Conservation (phyloP, 2,797 vertebrate species). For the Petrocephalus sullivani region DNA sequence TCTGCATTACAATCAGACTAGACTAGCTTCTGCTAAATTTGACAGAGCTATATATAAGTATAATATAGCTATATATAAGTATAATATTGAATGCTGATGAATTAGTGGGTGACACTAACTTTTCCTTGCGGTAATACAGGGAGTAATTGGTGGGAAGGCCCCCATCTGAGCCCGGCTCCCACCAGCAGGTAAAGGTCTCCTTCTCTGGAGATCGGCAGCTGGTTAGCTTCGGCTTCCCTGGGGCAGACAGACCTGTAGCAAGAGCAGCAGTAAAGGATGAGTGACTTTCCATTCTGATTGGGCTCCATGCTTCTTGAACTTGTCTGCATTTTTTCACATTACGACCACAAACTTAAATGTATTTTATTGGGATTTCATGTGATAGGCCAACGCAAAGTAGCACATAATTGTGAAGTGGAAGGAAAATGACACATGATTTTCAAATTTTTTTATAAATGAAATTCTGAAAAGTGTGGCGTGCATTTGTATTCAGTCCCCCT, state of each 20-base stretch:
- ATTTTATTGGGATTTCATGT: no score
- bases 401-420: no score
- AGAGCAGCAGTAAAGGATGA: slow-evolving; percentile 30
- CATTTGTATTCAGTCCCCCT: no score
- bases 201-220: slow-evolving; percentile 84
- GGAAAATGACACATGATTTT: no score
- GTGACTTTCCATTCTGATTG: not conserved
- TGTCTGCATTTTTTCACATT: no score
- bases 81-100: not conserved
- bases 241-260: slow-evolving; percentile 57
- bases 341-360: no score
- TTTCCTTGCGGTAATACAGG: slow-evolving; percentile 78
- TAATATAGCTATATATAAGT: not conserved
- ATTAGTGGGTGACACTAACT: slow-evolving; percentile 56
- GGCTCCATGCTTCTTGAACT: not conserved
- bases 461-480: no score
- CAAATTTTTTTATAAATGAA: no score
- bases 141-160: slow-evolving; percentile 75
- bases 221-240: slow-evolving; percentile 71
- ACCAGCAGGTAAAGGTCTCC: slow-evolving; percentile 94
- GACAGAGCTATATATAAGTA: not conserved
- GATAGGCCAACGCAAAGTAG: no score
- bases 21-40: not conserved
- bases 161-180: slow-evolving; percentile 75
- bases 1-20: not conserved